phyloP scores from a whole-genome alignment of 2,113 vertebrate species.

The Ahaetulla prasina region DNA sequence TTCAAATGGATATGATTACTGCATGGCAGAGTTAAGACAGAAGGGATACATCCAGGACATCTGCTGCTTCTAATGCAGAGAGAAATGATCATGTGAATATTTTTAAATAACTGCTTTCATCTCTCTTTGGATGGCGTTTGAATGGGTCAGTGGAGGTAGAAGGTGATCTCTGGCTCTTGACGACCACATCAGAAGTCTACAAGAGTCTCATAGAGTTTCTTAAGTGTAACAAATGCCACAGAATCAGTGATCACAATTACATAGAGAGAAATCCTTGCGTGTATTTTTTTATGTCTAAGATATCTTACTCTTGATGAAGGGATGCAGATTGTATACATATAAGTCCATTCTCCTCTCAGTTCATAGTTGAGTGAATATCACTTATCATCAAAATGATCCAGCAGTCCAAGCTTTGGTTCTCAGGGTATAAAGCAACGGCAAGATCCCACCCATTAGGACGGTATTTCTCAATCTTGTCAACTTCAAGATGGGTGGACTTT shows the following conservation, averaged over 20 bases:
- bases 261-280: neutral
- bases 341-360: neutral
- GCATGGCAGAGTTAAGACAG: neutral
- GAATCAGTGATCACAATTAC: neutral
- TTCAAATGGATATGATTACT: neutral
- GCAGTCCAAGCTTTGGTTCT: neutral
- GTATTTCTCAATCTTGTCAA: neutral
- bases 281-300: neutral
- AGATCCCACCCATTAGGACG: neutral
- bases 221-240: neutral
- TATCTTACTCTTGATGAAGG: neutral
- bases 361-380: neutral
- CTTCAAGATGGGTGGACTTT: neutral
- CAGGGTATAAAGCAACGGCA: neutral
- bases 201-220: neutral
- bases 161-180: too few species aligned
- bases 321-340: neutral
- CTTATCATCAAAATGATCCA: neutral
- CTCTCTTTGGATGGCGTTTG: neutral
- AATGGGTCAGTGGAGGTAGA: neutral
- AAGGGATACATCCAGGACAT: neutral
- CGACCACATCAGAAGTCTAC: neutral
- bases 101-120: neutral
- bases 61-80: neutral
- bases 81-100: neutral